Evolutionary conservation across 2,888 invertebrate genomes (phyloP), one percentile per base, ranked within the genome.

Genomic region (Monoplex corrugatus): DNA sequence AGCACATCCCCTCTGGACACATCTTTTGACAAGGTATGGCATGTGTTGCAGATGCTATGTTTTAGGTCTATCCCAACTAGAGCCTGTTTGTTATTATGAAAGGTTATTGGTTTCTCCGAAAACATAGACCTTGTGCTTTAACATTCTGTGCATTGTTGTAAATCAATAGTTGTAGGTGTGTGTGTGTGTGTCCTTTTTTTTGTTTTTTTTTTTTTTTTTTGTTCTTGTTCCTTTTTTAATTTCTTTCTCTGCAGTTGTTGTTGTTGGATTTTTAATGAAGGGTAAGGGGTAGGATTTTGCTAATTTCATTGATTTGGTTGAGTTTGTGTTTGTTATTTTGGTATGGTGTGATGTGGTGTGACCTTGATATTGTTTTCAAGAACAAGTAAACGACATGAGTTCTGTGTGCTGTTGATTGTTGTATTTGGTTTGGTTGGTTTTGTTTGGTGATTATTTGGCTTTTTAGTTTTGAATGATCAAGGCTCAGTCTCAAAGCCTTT

Each of bases 21-120:
- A 10, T 94, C 94, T 2, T 94, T 93, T 91, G 95, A 95, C 88
- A 94, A 94, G 95, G 95, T 95, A 91, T n/a, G n/a, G 89, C 84
- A n/a, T n/a, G 45, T 91, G n/a, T n/a, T n/a, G n/a, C n/a, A n/a
- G n/a, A n/a, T n/a, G n/a, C n/a, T n/a, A n/a, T n/a, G n/a, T n/a
- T n/a, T n/a, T n/a, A n/a, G n/a, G n/a, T n/a, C n/a, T n/a, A n/a
- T n/a, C n/a, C n/a, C n/a, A n/a, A n/a, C n/a, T n/a, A n/a, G n/a
- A n/a, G n/a, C n/a, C n/a, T n/a, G n/a, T n/a, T n/a, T n/a, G n/a
- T n/a, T n/a, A n/a, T n/a, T n/a, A n/a, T n/a, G n/a, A n/a, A n/a
- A n/a, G n/a, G n/a, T n/a, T n/a, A n/a, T n/a, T n/a, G n/a, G n/a
- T n/a, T n/a, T n/a, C n/a, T n/a, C n/a, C n/a, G n/a, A n/a, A n/a